A percentile compares a stretch with the other conserved stretches of the same genome.
These are phyloP conservation scores for Leuciscus waleckii DNA, from an alignment of 2,797 vertebrate species.

Conservation along the genomic window DNA sequence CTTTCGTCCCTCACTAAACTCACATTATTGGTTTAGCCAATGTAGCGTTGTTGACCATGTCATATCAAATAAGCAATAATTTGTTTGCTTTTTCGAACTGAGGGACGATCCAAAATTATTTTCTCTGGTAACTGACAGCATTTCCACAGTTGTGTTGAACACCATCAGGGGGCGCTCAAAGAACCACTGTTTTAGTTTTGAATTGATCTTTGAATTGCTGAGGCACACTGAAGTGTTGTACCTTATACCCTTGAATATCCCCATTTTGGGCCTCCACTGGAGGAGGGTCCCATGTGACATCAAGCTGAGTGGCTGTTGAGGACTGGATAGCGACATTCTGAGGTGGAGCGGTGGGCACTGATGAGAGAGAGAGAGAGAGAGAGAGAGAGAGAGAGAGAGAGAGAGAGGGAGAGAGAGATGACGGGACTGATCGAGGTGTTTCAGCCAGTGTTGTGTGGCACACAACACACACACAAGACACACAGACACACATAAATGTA, in stretches of 20 bases:
- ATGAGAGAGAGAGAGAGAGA: neutral
- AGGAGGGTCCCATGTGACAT: conserved; percentile 92
- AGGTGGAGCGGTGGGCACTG: conserved; percentile 90
- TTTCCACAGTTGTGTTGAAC: no score
- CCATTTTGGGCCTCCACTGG: conserved; percentile 90
- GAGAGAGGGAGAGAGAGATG: neutral
- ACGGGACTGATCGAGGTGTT: no score
- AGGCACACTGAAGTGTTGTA: conserved; percentile 60
- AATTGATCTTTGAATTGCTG: neutral
- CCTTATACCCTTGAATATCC: conserved; percentile 98
- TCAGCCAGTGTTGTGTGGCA: no score
- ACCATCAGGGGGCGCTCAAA: neutral
- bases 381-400: no score
- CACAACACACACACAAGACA: no score
- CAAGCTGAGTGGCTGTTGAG: conserved; percentile 91
- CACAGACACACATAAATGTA: no score
- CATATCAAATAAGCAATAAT: neutral
- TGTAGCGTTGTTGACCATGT: neutral
- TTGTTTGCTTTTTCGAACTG: neutral
- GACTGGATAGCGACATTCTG: conserved; percentile 87
- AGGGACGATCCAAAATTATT: neutral
- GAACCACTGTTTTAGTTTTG: neutral
- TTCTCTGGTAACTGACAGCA: neutral
- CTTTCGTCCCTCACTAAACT: neutral
- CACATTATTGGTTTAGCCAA: neutral